Evolutionary conservation across 2,113 vertebrate species (phyloP).

Genomic region (human (Homo sapiens)): DNA sequence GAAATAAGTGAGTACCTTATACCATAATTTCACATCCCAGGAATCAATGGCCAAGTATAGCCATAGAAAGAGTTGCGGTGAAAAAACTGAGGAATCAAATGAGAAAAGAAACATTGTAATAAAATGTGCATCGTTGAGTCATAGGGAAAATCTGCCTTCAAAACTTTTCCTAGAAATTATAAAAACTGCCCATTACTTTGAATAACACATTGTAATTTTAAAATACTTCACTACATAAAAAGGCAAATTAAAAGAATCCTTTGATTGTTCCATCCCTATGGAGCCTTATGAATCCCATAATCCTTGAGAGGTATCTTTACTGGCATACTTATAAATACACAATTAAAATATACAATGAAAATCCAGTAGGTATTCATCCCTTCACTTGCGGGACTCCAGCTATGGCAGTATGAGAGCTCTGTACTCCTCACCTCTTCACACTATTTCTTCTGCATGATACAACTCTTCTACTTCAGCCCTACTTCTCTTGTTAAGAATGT

Average conservation of each 20-base stretch:
- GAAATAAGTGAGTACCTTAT: rapidly evolving
- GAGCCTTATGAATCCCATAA: rapidly evolving
- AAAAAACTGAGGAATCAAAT: rapidly evolving
- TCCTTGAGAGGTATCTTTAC: not conserved
- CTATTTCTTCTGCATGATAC: not conserved
- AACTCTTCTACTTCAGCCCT: not conserved
- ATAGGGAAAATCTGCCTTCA: not conserved
- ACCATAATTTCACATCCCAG: rapidly evolving
- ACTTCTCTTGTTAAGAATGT: not conserved
- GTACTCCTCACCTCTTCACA: not conserved
- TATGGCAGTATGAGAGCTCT: not conserved
- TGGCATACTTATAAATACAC: rapidly evolving
- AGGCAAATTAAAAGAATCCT: not conserved
- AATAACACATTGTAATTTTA: not conserved
- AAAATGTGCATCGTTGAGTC: not conserved
- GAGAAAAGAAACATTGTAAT: not conserved
- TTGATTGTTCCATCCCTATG: not conserved
- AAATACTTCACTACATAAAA: not conserved
- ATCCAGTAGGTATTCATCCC: rapidly evolving
- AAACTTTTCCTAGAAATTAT: not conserved
- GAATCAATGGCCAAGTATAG: rapidly evolving
- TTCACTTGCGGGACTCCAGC: not conserved
- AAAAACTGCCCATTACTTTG: not conserved
- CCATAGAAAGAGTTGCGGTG: rapidly evolving
- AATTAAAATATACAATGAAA: not conserved